Conservation (phyloP, 2,888 invertebrate genomes). For the Sipha maydis region DNA sequence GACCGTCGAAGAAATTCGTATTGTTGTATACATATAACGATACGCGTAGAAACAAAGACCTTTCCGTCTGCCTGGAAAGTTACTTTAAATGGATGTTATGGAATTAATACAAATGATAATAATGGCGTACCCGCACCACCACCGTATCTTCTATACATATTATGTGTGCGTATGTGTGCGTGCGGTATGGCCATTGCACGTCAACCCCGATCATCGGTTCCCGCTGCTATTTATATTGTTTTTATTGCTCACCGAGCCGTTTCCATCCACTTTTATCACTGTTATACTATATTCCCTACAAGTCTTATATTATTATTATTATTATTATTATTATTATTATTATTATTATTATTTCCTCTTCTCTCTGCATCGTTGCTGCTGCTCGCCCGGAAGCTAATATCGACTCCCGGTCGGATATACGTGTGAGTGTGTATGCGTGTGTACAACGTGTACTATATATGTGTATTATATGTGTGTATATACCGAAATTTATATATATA, state of each 20-base stretch:
- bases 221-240: slow-evolving; percentile 60
- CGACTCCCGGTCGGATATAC: slow-evolving; percentile 25
- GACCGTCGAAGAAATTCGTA: slow-evolving; percentile 20
- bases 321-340: slow-evolving; percentile 40
- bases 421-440: too few relatives aligned
- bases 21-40: neutral
- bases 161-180: neutral
- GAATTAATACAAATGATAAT: slow-evolving; percentile 61
- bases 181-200: slow-evolving; percentile 52
- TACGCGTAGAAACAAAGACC: slow-evolving; percentile 48
- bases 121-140: slow-evolving; percentile 18
- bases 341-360: neutral
- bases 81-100: slow-evolving; percentile 60
- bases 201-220: slow-evolving; percentile 61
- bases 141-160: neutral
- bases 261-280: slow-evolving; percentile 58
- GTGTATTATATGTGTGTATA: neutral
- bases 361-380: neutral
- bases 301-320: slow-evolving; percentile 43
- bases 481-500: neutral
- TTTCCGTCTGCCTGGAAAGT: slow-evolving; percentile 37
- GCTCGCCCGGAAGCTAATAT: slow-evolving; percentile 36
- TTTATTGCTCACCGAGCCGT: slow-evolving; percentile 59
- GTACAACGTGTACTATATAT: neutral
- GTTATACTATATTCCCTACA: slow-evolving; percentile 42